Conservation (phyloP, 2,797 vertebrate species). For the Spinibarbus caldwelli region DNA sequence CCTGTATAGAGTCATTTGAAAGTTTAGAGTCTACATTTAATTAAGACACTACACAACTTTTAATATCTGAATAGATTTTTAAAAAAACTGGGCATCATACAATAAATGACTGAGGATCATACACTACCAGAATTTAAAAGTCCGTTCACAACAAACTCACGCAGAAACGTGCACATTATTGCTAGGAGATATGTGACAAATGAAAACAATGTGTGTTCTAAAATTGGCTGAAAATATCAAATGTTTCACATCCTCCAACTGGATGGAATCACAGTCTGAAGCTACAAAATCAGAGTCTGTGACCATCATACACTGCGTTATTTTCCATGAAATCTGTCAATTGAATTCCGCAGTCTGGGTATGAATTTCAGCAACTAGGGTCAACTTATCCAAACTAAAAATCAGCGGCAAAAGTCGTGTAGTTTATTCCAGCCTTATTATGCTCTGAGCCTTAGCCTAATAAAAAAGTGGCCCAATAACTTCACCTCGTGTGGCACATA, state of each 20-base stretch:
- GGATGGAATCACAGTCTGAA: neutral
- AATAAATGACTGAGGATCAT: too few species aligned
- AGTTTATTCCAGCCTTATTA: neutral
- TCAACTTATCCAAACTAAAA: neutral
- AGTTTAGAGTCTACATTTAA: neutral
- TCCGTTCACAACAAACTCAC: too few species aligned
- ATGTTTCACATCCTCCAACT: neutral
- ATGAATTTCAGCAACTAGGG: neutral
- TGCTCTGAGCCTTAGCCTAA: neutral
- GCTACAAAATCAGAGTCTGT: neutral
- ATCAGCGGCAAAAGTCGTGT: neutral
- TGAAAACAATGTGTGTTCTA: neutral
- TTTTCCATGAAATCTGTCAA: too few species aligned
- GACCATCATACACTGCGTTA: too few species aligned
- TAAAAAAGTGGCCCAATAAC: neutral
- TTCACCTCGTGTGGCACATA: slow-evolving; percentile 80
- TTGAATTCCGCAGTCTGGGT: too few species aligned
- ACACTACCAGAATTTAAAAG: too few species aligned
- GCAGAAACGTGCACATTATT: too few species aligned
- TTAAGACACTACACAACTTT: neutral
- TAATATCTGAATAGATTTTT: too few species aligned
- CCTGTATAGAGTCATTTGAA: slow-evolving; percentile 66
- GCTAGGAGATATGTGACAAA: too few species aligned
- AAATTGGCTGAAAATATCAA: neutral
- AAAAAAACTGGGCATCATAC: too few species aligned